A percentile compares a stretch with the other conserved stretches of the same genome.
phyloP scores from a whole-genome alignment of 1,140 invertebrate genomes.

The Antheraea mylitta region DNA sequence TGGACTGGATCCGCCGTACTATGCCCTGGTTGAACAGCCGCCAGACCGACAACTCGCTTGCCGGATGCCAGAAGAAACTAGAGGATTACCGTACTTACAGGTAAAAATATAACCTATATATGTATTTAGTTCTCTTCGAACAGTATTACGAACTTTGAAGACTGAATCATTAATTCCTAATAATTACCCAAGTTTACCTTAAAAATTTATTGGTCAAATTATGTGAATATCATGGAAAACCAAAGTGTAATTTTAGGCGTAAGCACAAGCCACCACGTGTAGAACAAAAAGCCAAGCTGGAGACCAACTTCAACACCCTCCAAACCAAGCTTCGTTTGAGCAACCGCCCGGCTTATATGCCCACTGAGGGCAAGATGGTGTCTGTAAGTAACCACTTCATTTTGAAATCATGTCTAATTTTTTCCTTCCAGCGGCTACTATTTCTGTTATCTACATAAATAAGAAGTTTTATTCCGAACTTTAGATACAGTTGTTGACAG shows the following conservation, averaged over 20 bases:
- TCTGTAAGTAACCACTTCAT: slow-evolving; percentile 82
- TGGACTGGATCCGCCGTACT: slow-evolving; percentile 98
- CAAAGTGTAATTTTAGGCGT: slow-evolving; percentile 76
- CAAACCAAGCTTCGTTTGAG: slow-evolving; percentile 98
- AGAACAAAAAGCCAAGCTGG: slow-evolving; percentile 98
- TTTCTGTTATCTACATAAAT: no score
- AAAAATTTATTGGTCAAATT: no score
- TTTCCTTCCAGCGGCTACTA: no score
- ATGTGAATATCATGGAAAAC: not conserved
- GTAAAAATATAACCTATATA: slow-evolving; percentile 30
- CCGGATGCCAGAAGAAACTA: slow-evolving; percentile 94
- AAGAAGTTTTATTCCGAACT: no score
- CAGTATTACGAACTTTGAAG: no score
- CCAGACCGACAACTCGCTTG: slow-evolving; percentile 98
- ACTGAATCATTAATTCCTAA: no score
- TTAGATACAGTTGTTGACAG: no score
- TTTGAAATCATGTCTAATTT: not conserved
- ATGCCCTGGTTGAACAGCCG: slow-evolving; percentile 99
- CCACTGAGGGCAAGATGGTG: slow-evolving; percentile 99
- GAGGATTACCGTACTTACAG: slow-evolving; percentile 99
- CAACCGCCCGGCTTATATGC: slow-evolving; percentile 98
- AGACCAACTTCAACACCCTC: slow-evolving; percentile 99
- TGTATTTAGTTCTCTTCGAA: no score
- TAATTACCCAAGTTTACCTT: no score
- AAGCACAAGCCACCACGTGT: slow-evolving; percentile 99